Conservation (phyloP, 92 coral and sea anemone genomes). For the Heliopora coerulea region DNA sequence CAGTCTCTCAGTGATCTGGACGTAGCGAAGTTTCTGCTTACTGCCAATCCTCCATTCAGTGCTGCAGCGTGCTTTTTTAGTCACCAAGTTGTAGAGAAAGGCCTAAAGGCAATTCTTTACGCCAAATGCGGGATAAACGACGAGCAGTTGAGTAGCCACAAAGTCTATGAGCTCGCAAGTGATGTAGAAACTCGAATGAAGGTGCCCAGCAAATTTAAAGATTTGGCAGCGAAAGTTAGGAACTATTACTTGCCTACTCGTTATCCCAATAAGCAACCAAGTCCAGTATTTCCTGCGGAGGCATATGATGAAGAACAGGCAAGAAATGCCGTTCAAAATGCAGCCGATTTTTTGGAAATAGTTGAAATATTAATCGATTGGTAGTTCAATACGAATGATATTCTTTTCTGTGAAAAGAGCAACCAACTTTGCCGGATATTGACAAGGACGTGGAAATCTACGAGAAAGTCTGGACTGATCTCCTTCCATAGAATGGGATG, state of each 20-base stretch:
- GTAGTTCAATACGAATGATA: not conserved
- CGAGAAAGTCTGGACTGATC: no score
- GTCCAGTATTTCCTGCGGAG: slow-evolving; percentile 23
- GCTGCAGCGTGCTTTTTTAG: slow-evolving; percentile 83
- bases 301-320: slow-evolving; percentile 24
- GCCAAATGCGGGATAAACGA: slow-evolving; percentile 88
- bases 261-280: slow-evolving; percentile 28
- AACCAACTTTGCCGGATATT: no score
- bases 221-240: slow-evolving; percentile 7
- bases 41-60: slow-evolving; percentile 57
- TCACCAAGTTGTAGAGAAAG: slow-evolving; percentile 88
- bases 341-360: not conserved
- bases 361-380: slow-evolving; percentile 10
- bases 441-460: no score
- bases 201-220: not conserved
- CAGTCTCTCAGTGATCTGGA: slow-evolving; percentile 80
- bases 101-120: slow-evolving; percentile 78
- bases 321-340: slow-evolving; percentile 22
- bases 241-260: slow-evolving; percentile 34
- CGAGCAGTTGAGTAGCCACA: slow-evolving; percentile 80
- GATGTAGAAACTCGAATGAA: not conserved
- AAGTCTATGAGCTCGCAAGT: slow-evolving; percentile 72
- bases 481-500: no score
- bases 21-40: slow-evolving; percentile 64
- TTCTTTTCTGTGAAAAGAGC: no score